phyloP scores from a whole-genome alignment of 37 sponge, comb jelly and placozoan genomes.

The Cladorhizidae sp. region DNA sequence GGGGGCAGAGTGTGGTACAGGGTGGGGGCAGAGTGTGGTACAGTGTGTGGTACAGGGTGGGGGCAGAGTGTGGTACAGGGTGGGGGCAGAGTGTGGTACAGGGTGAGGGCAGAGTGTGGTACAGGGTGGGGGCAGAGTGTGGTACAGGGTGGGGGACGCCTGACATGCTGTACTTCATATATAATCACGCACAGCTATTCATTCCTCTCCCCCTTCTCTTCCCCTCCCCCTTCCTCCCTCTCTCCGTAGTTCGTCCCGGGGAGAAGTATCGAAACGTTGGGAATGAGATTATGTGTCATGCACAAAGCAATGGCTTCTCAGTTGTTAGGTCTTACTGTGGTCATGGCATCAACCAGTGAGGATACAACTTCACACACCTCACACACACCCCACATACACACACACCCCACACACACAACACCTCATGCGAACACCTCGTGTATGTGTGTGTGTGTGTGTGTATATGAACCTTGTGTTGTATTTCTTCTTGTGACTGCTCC shows the following conservation, averaged over 20 bases:
- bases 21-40: too few species aligned
- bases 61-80: too few species aligned
- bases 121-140: too few species aligned
- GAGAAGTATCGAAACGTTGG: conserved; percentile 87
- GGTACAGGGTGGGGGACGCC: too few species aligned
- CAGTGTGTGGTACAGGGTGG: too few species aligned
- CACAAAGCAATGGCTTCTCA: conserved; percentile 73
- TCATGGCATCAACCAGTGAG: conserved; percentile 93
- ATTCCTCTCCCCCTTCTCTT: not conserved
- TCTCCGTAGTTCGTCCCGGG: conserved; percentile 82
- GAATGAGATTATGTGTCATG: conserved; percentile 86
- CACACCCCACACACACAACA: not conserved
- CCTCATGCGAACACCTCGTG: not conserved
- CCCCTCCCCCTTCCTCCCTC: not conserved
- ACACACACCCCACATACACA: not conserved
- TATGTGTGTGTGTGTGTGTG: conserved; percentile 29
- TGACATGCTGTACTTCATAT: too few species aligned
- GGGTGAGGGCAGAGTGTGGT: too few species aligned
- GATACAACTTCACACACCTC: not conserved
- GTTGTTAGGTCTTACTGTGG: conserved; percentile 96
- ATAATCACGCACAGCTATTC: too few species aligned
- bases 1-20: too few species aligned
- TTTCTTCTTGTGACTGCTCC: conserved; percentile 77
- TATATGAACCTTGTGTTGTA: not conserved
- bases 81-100: too few species aligned